These are phyloP conservation scores for Netelia melanura DNA, from an alignment of 2,888 invertebrate genomes.

Conservation along the genomic window DNA sequence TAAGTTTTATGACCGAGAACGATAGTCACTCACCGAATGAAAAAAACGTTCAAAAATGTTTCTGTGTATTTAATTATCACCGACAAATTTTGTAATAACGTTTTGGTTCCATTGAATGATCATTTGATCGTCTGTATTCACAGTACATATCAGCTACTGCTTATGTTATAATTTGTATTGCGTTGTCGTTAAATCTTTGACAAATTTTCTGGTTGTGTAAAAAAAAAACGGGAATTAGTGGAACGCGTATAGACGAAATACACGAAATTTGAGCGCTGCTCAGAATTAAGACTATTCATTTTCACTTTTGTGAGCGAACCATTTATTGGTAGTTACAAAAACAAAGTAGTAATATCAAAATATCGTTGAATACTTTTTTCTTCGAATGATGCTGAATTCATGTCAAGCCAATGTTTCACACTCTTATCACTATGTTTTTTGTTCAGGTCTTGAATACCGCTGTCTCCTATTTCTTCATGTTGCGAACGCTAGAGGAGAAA, in stretches of 20 bases:
- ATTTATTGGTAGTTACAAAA: not conserved
- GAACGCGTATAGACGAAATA: no score
- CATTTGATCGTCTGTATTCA: not conserved
- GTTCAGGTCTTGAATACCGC: slow-evolving; percentile 55
- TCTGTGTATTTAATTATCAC: no score
- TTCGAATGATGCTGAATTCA: not conserved
- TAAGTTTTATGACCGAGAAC: slow-evolving; percentile 26
- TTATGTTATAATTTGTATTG: not conserved
- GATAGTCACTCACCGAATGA: no score
- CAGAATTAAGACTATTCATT: no score
- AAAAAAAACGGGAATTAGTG: no score
- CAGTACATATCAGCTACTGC: no score
- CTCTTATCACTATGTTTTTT: slow-evolving; percentile 3
- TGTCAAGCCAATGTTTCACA: not conserved
- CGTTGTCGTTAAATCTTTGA: no score
- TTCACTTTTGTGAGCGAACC: not conserved
- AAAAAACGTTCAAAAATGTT: not conserved
- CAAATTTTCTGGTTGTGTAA: no score
- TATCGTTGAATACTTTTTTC: not conserved
- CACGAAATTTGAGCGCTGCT: no score
- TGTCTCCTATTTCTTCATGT: slow-evolving; percentile 62
- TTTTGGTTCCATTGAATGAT: not conserved
- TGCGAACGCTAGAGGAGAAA: slow-evolving; percentile 52
- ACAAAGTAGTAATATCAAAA: not conserved
- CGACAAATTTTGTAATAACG: no score